Base-by-base conservation (phyloP, 2,888 invertebrate species). In the Campaea margaritaria region DNA sequence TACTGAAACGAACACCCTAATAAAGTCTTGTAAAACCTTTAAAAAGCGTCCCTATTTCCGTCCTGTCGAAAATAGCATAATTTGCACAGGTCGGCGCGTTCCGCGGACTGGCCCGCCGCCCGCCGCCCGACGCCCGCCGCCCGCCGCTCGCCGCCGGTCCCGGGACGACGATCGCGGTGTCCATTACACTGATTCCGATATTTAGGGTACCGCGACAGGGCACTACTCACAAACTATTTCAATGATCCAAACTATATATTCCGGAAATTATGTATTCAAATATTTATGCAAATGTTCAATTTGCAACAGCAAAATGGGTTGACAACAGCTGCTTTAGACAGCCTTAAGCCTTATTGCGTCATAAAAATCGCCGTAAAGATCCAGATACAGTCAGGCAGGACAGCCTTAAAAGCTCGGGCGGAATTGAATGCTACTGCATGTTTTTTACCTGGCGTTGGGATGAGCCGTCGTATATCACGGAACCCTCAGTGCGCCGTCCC, bases 31-130 rank as follows among this genome's bases (percentile, higher is more conserved):
- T 58, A 27, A 36, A 38, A 52, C 47, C 48, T 43, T 52, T 36
- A 38, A 38, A 34, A 28, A 38, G 36, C 53, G 39, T 51, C 38
- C 34, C 39, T 39, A 21, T 28, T 48, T 34, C 62, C 56, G 43
- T 21, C 41, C 54, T 15, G 43, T 41, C 50, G 43, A 38, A 48
- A 55, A 52, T 56, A 52, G 45, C 51, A 54, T 42, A 52, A 66
- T 64, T 55, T 50, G 62, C 66, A 52, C 53, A 65, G 57, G 69
- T 71, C 69, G 65, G 68, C 68, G 58, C 38, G 54, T 57, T 64
- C n/a, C 51, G 59, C 69, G 53, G 55, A 60, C 46, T 69, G 66
- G 55, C 65, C 58, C 50, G 2, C 3, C 13, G 38, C 13, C n/a
- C 21, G 21, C 8, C 31, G 58, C 57, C 47, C 21, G 55, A 53